phyloP scores from a whole-genome alignment of 2,113 vertebrate species.

The Neodontobutis hainanensis region DNA sequence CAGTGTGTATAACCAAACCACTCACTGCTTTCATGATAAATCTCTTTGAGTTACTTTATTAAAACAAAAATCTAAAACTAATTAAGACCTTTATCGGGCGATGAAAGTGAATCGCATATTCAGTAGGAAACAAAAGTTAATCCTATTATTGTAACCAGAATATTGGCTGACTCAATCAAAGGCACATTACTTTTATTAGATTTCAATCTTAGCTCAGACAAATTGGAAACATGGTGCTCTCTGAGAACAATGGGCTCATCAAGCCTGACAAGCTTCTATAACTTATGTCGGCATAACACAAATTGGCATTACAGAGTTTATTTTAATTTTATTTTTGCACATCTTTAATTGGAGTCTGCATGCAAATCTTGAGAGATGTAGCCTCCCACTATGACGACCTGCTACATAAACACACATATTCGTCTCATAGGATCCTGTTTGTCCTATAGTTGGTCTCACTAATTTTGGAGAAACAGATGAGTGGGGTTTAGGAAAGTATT shows the following conservation, averaged over 20 bases:
- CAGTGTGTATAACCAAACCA: conserved; percentile 35
- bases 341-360: no score
- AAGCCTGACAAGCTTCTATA: conserved; percentile 18
- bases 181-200: conserved; percentile 58
- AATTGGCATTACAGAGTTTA: no score
- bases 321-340: no score
- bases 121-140: conserved; percentile 68
- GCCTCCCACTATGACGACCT: conserved; percentile 41
- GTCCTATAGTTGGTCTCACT: no score
- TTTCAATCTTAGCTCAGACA: conserved; percentile 42
- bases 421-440: no score
- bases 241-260: conserved; percentile 26
- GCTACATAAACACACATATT: conserved; percentile 28
- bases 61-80: conserved; percentile 47
- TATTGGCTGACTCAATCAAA: conserved; percentile 55
- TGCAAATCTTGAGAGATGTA: background rate
- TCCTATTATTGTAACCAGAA: conserved; percentile 57
- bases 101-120: conserved; percentile 49
- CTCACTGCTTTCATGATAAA: conserved; percentile 44
- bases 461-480: conserved; percentile 34
- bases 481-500: conserved; percentile 22
- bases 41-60: conserved; percentile 40
- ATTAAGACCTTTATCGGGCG: conserved; percentile 57
- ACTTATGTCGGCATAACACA: background rate
- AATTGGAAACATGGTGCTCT: conserved; percentile 19